These are phyloP conservation scores for Tetanocera ferruginea DNA, from an alignment of 2,888 invertebrate genomes.

Conservation along the genomic window DNA sequence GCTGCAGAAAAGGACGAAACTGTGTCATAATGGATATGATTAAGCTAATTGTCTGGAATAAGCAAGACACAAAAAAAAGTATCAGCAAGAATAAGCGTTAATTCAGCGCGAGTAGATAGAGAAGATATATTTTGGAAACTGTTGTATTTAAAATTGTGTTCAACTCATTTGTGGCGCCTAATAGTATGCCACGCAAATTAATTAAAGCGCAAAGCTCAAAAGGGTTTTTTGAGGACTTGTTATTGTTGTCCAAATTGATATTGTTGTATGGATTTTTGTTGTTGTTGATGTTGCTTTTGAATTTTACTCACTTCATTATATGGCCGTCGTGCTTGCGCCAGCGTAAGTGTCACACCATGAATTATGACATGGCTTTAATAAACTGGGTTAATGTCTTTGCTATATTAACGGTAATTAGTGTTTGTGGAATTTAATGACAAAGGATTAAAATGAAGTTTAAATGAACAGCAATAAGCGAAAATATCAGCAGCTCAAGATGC, in stretches of 20 bases:
- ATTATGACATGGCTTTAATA: constrained; percentile 22
- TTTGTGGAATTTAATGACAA: constrained; percentile 8
- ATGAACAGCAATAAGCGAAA: constrained; percentile 11
- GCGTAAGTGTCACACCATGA: not conserved
- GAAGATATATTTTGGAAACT: not conserved
- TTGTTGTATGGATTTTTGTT: not conserved
- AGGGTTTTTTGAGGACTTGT: not conserved
- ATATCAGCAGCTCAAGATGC: no score
- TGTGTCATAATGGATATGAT: constrained; percentile 10
- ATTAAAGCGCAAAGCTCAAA: not conserved
- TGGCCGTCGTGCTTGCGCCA: not conserved
- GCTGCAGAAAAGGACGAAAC: not conserved
- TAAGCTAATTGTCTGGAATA: constrained; percentile 24
- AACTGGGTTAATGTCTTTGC: constrained; percentile 24
- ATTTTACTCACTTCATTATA: not conserved
- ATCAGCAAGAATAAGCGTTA: not conserved
- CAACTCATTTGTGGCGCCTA: constrained; percentile 11
- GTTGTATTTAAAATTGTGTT: constrained; percentile 12
- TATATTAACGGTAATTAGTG: constrained; percentile 18
- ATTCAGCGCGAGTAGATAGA: not conserved
- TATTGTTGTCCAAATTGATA: not conserved
- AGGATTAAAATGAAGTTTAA: constrained; percentile 16
- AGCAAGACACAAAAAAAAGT: not conserved
- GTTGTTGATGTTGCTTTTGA: not conserved
- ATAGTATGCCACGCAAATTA: constrained; percentile 20